Evolutionary conservation across 2,113 vertebrate species (phyloP), one percentile per base, ranked within the genome.

Genomic region (Protomyctophum bolini): DNA sequence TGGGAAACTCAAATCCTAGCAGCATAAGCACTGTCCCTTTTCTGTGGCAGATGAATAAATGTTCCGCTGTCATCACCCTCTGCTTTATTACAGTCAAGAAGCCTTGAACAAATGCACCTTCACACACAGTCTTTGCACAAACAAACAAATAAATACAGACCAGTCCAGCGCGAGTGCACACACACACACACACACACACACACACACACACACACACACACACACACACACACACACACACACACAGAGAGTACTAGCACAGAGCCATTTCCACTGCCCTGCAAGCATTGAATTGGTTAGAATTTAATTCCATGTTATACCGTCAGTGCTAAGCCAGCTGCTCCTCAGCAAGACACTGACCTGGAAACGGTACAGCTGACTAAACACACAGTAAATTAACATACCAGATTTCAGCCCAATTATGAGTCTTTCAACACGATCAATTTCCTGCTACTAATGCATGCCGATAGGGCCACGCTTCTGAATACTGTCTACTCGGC

Each of bases 401-500:
- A 77, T 60, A 63, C 69, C 58, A 75, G 81, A 87, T 85, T 80
- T 83, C 66, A 84, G 66, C 52, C 61, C 66, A 79, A 82, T 85
- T 85, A 86, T 81, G 81, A 83, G 75, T 87, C 80, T 86, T 89
- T 91, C 75, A 83, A 78, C 73, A 55, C n/a, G 58, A 83, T 73
- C 82, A 71, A 21, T 84, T 82, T 85, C 73, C 81, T 82, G 81
- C 79, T 83, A 81, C 70, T 77, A 86, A 87, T 81, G 82, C 81
- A 52, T 70, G 15, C 85, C 58, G 83, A 88, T 85, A 86, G 76
- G 84, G 77, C 64, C 72, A 49, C 14, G 66, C 83, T 84, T 84
- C 80, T 91, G 85, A 91, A 90, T 82, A 69, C 70, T 88, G 91
- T 90, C 87, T 86, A 63, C 81, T 75, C 41, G 71, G 73, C 75